Base-by-base conservation (phyloP, 2,797 vertebrate genomes). In the Falco cherrug region DNA sequence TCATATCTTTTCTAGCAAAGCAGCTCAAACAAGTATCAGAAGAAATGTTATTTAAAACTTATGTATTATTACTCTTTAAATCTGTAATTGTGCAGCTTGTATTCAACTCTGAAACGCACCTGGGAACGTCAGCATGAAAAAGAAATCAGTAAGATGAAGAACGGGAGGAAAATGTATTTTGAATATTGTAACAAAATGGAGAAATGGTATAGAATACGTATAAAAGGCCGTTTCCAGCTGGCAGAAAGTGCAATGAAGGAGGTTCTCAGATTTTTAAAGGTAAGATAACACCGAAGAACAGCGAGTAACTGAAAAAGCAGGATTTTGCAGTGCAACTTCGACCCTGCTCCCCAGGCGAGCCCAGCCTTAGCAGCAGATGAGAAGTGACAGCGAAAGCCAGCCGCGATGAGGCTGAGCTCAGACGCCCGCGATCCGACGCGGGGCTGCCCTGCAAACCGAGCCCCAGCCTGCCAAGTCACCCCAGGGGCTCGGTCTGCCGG, bases 361-460 rank as follows among this genome's bases (percentile, higher is more conserved):
- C 2, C 3, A 41, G 71, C 78, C 74, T 48, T 2, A 78, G 57
- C 43, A 63, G 35, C 48, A 24, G 15, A 20, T 33, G 11, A 11
- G 45, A 78, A 45, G 22, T 26, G 61, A 57, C 76, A 60, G 33
- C 0, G 2, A 14, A 39, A 26, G 73, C 10, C 0, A 22, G 5
- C n/a, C 10, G 24, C 57, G 17, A 20, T 3, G 1, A 2, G 20
- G 43, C 68, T 16, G 54, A 35, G 47, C 68, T 43, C 17, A 4
- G 13, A 10, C 10, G 16, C 12, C 11, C 20, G 75, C 54, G 2
- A 4, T 0, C 11, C 0, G 33, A 69, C 31, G 11, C 1, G 4
- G 24, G 39, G 53, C 65, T 65, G 89, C 83, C 76, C 4, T 2
- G 24, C 22, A 13, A 60, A 35, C 1, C 7, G 16, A 22, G 28